Conservation (phyloP, 2,797 vertebrate genomes). For the Coranthus polyacanthus region DNA sequence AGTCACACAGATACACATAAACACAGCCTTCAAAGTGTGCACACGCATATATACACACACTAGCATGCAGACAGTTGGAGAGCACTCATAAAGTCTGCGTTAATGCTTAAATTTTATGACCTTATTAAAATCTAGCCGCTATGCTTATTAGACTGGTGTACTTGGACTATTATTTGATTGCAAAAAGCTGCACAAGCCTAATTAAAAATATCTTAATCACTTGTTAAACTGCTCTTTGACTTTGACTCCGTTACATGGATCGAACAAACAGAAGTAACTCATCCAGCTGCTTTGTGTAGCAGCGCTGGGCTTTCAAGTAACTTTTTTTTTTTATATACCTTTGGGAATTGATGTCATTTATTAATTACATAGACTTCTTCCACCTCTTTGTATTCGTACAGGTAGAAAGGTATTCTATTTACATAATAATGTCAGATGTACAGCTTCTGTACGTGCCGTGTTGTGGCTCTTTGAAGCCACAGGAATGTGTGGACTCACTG, state of each 20-base stretch:
- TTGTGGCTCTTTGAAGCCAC: too few relatives aligned
- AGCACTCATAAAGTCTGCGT: conserved; percentile 13
- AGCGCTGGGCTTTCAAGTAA: too few relatives aligned
- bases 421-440: too few relatives aligned
- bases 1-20: conserved; percentile 6
- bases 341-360: too few relatives aligned
- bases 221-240: conserved; percentile 10
- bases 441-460: too few relatives aligned
- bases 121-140: not conserved
- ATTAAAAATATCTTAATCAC: conserved; percentile 17
- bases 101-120: conserved; percentile 11
- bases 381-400: too few relatives aligned
- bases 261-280: conserved; percentile 1
- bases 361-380: too few relatives aligned
- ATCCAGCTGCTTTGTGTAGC: not conserved
- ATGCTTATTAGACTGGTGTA: not conserved
- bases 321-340: too few relatives aligned
- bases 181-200: not conserved
- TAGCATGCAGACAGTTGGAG: not conserved
- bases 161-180: conserved; percentile 4
- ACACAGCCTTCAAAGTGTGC: too few relatives aligned
- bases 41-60: conserved; percentile 12
- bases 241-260: not conserved
- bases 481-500: too few relatives aligned
- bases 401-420: too few relatives aligned